A percentile compares a stretch with the other conserved stretches of the same genome.
Evolutionary conservation across 1,140 invertebrate genomes (phyloP).

Genomic region (Xylocopa sonorina): DNA sequence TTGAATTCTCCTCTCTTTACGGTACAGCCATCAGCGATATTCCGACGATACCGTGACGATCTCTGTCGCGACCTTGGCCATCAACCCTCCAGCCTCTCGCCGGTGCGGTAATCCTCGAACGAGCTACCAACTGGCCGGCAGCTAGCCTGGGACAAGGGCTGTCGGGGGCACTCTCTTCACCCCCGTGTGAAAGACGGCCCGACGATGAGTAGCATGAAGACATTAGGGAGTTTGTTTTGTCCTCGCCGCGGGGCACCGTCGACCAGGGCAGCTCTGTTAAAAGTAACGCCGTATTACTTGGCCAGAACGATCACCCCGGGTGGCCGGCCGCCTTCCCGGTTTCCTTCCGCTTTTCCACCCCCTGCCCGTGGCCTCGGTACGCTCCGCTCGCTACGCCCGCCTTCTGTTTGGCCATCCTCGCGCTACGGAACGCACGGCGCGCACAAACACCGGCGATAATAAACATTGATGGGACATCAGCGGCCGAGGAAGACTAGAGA

Average conservation of each 20-base stretch:
- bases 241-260: conserved; percentile 54
- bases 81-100: not conserved
- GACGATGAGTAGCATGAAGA: conserved; percentile 63
- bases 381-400: not conserved
- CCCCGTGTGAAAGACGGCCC: not conserved
- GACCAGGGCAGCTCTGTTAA: conserved; percentile 15
- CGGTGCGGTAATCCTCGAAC: conserved; percentile 50
- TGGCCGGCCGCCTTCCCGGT: conserved; percentile 17
- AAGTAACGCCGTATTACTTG: conserved; percentile 49
- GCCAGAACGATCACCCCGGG: conserved; percentile 5
- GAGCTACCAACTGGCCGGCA: conserved; percentile 46
- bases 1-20: conserved; percentile 30
- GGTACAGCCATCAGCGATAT: conserved; percentile 31
- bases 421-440: conserved; percentile 7
- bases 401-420: conserved; percentile 47
- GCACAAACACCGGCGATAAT: conserved; percentile 59
- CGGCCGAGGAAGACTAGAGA: not conserved
- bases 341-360: conserved; percentile 46
- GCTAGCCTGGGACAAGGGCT: conserved; percentile 7
- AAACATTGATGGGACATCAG: conserved; percentile 62
- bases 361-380: conserved; percentile 18
- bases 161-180: not conserved
- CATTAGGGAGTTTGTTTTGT: conserved; percentile 71
- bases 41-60: conserved; percentile 49
- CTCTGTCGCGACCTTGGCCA: conserved; percentile 33